Conservation (phyloP, 2,113 vertebrate genomes). For the Caracal caracal region DNA sequence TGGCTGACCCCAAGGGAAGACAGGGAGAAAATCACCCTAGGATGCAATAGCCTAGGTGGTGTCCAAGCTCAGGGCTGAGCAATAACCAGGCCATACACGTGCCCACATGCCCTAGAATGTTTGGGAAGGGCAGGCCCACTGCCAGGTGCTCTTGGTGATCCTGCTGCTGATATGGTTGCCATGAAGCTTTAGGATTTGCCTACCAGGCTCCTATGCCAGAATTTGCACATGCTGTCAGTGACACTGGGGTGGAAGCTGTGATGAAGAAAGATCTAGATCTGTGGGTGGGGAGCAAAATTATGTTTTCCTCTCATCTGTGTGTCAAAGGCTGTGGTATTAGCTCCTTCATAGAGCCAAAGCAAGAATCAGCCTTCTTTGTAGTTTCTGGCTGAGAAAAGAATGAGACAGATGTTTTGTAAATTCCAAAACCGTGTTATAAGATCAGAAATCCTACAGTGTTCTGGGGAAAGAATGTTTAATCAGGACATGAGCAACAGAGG, state of each 20-base stretch:
- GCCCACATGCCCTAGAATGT: not conserved
- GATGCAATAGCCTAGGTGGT: not conserved
- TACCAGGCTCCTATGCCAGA: not conserved
- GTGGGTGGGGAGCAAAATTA: not conserved
- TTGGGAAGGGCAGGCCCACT: not conserved
- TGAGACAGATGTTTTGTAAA: not conserved
- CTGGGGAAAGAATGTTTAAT: not conserved
- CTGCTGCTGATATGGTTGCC: not conserved
- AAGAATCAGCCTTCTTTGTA: not conserved
- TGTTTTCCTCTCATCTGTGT: not conserved
- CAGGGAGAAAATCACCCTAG: not conserved
- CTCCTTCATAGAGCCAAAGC: not conserved
- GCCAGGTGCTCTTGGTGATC: not conserved
- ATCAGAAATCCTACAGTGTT: not conserved
- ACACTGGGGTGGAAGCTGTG: not conserved
- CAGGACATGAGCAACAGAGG: not conserved
- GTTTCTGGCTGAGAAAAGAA: slow-evolving; percentile 25
- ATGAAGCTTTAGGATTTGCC: not conserved
- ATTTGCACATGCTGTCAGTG: not conserved
- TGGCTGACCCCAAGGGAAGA: not conserved
- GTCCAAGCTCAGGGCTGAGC: not conserved
- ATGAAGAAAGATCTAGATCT: not conserved
- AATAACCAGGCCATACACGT: not conserved
- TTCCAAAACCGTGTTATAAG: not conserved
- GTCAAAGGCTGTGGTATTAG: not conserved